Evolutionary conservation across 2,888 invertebrate species (phyloP), one percentile per base, ranked within the genome.

Genomic region (Sarcophaga rosellei): DNA sequence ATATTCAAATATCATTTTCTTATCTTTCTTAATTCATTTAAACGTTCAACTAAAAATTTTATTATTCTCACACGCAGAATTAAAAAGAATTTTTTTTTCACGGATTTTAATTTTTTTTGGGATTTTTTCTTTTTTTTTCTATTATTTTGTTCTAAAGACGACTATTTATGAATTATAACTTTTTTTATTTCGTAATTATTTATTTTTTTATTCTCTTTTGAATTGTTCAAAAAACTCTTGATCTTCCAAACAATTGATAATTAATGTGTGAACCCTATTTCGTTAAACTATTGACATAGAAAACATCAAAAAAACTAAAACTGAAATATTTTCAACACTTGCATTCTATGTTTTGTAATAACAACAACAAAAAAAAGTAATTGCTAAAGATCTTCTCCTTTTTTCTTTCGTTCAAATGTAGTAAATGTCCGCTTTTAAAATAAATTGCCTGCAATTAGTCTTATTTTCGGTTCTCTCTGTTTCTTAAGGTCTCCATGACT

Each of bases 381-480:
- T 53, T 53, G 53, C 53, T 53, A 21, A 74, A 68, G 75, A 81
- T 69, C 15, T 53, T 17, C 17, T 53, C 3, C 10, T 35, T 35
- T 35, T 35, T 35, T 2, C 1, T 35, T 35, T 8, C n/a, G 47
- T 59, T 70, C 23, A 44, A 35, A 65, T n/a, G n/a, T 53, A 70
- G 21, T 62, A 21, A n/a, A 11, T 73, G 44, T 35, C 62, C 47
- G 66, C 23, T 17, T 44, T n/a, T 21, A 20, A 23, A 57, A 84
- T 84, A 75, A 80, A 84, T 84, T 65, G 75, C 44, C 70, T 59
- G 79, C 70, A 76, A 84, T 84, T 84, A 66, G 75, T 83, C 78
- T 78, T 84, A 11, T 53, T 73, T 25, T 70, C 10, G 23, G 21
- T 65, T 65, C n/a, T 20, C 3, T 66, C 45, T 20, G 17, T 20